Evolutionary conservation across 2,888 invertebrate species (phyloP).

Genomic region (Seira musarum): DNA sequence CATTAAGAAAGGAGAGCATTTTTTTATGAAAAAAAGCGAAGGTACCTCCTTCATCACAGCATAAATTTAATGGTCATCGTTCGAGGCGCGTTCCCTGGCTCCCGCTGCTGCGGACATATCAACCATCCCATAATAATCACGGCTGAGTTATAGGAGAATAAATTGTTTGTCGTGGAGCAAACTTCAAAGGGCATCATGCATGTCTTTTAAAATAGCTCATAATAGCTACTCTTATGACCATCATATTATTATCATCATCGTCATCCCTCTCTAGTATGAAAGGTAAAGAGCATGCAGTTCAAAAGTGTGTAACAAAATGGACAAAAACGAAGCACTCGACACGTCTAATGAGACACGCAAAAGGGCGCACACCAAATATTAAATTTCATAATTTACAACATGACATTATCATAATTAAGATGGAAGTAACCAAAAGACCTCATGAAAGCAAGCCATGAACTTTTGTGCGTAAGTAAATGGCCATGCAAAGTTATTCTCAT

Average conservation of each 20-base stretch:
- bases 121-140: background rate
- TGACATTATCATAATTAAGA: conserved; percentile 60
- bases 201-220: background rate
- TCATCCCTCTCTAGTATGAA: conserved; percentile 17
- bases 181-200: background rate
- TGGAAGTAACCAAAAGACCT: conserved; percentile 17
- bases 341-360: conserved; percentile 57
- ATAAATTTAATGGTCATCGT: conserved; percentile 21
- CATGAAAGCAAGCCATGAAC: too few species aligned
- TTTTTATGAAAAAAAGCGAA: conserved; percentile 2
- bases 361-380: conserved; percentile 46
- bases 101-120: conserved; percentile 6
- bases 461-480: background rate
- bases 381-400: conserved; percentile 59
- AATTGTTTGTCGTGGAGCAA: background rate
- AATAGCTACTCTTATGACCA: background rate
- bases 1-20: conserved; percentile 40
- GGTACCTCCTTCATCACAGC: conserved; percentile 1
- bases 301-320: conserved; percentile 42
- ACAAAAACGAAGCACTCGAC: conserved; percentile 22
- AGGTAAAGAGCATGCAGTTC: conserved; percentile 35
- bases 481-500: too few species aligned
- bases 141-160: background rate
- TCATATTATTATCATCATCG: conserved; percentile 8
- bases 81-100: background rate